Percentiles rank a stretch among this genome's conserved stretches.
These are phyloP conservation scores for Vannuccia rotundouncinata DNA, from an alignment of 2,888 invertebrate genomes.

Conservation along the genomic window DNA sequence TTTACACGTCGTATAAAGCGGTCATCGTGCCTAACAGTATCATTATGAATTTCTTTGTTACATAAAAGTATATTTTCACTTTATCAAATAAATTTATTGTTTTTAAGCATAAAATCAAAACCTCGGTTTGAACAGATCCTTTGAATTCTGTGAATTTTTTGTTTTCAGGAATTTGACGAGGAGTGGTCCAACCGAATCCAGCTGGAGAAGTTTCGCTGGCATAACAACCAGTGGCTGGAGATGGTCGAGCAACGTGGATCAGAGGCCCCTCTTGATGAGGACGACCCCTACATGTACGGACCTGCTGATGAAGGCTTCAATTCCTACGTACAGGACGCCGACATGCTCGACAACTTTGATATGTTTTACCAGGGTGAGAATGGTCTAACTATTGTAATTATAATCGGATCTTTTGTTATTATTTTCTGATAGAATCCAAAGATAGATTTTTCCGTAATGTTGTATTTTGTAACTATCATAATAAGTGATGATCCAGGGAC, in stretches of 20 bases:
- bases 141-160: conserved; percentile 24
- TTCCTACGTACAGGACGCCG: conserved; percentile 53
- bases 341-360: conserved; percentile 53
- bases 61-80: background rate
- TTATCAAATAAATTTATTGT: background rate
- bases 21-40: background rate
- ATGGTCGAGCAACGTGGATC: conserved; percentile 68
- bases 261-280: conserved; percentile 43
- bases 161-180: conserved; percentile 67
- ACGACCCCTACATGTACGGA: conserved; percentile 50
- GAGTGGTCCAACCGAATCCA: conserved; percentile 90
- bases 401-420: no score
- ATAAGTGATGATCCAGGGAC: no score
- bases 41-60: background rate
- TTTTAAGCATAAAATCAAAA: background rate
- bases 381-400: no score
- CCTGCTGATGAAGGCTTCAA: conserved; percentile 47
- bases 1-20: background rate
- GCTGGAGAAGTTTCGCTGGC: conserved; percentile 89
- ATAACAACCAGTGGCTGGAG: conserved; percentile 95
- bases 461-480: no score
- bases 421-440: no score
- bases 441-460: no score
- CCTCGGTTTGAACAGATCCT: background rate
- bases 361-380: conserved; percentile 46